phyloP scores from a whole-genome alignment of 2,113 vertebrate species.

The Cygnus atratus region DNA sequence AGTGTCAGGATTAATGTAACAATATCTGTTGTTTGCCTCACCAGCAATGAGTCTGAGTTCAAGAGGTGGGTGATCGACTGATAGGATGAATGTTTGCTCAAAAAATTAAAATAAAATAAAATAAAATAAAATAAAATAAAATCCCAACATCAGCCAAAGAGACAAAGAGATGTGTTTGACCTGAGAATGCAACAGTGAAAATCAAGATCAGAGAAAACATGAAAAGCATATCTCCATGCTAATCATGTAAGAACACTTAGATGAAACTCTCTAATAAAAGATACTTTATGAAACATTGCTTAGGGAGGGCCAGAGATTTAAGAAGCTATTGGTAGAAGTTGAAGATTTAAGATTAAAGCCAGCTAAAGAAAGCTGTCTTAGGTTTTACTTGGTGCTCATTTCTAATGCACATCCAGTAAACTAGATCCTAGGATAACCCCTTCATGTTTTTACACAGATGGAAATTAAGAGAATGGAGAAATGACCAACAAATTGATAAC shows the following conservation, averaged over 20 bases:
- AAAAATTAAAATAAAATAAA: background rate
- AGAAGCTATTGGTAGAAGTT: background rate
- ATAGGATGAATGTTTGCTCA: background rate
- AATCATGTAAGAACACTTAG: background rate
- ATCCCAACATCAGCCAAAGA: background rate
- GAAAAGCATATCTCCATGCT: background rate
- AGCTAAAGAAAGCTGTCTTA: background rate
- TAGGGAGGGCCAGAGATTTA: background rate
- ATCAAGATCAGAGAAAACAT: background rate
- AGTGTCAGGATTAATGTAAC: background rate
- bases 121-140: background rate
- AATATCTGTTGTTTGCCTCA: background rate
- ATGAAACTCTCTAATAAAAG: background rate
- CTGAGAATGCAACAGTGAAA: background rate
- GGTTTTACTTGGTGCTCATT: background rate
- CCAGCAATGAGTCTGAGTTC: background rate
- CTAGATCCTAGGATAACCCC: background rate
- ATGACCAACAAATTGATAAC: background rate
- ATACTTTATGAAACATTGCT: background rate
- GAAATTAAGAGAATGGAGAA: background rate
- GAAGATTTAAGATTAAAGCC: background rate
- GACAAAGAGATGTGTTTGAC: background rate
- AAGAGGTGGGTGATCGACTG: background rate
- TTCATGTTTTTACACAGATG: background rate
- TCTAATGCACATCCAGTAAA: background rate